Evolutionary conservation across 2,888 invertebrate species (phyloP).

Genomic region (Agrotis puta): DNA sequence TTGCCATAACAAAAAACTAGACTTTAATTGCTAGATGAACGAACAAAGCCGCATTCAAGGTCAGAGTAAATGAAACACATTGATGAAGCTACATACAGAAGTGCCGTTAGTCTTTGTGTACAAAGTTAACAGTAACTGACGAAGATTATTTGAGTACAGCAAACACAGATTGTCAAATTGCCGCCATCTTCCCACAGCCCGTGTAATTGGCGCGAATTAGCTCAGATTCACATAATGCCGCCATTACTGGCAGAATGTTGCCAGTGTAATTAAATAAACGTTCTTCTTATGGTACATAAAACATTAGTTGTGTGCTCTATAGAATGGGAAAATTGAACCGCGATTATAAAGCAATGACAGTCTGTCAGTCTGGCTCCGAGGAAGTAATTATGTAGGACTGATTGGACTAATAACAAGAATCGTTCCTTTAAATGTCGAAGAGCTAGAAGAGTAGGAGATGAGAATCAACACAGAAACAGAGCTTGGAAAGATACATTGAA

Average conservation of each 20-base stretch:
- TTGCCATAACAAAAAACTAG: constrained; percentile 44
- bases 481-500: background rate
- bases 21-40: constrained; percentile 48
- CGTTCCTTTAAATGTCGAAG: background rate
- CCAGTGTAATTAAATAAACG: constrained; percentile 63
- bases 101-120: constrained; percentile 63
- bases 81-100: constrained; percentile 34
- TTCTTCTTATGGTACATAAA: constrained; percentile 41
- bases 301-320: constrained; percentile 37
- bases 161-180: constrained; percentile 54
- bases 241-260: constrained; percentile 63
- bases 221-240: constrained; percentile 74
- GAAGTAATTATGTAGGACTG: constrained; percentile 33
- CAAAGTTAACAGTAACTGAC: constrained; percentile 43
- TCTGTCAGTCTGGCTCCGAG: constrained; percentile 23
- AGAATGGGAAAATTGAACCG: constrained; percentile 47
- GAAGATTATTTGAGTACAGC: constrained; percentile 59
- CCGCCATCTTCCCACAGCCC: constrained; percentile 78
- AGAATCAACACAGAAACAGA: background rate
- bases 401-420: constrained; percentile 29
- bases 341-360: constrained; percentile 51
- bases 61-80: constrained; percentile 47
- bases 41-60: constrained; percentile 60
- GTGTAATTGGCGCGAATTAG: constrained; percentile 72
- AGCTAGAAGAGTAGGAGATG: background rate